Conservation (phyloP, 2,888 invertebrate genomes). For the Calephelis perditalis region DNA sequence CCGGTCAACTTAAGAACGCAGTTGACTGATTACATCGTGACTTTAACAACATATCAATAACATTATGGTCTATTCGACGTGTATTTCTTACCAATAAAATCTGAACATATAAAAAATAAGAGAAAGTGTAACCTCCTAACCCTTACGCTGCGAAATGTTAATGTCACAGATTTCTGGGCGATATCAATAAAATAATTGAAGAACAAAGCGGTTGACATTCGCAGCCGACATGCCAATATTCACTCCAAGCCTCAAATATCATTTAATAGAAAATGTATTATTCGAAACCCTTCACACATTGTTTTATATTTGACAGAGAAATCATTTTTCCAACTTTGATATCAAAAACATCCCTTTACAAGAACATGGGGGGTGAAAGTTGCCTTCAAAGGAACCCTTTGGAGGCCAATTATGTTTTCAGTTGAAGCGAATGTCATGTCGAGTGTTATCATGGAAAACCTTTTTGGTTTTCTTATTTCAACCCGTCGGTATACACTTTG, state of each 20-base stretch:
- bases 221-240: neutral
- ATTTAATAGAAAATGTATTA: constrained; percentile 4
- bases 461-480: constrained; percentile 12
- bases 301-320: neutral
- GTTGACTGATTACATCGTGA: too few relatives aligned
- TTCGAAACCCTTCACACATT: neutral
- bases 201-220: neutral
- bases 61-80: too few relatives aligned
- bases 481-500: constrained; percentile 11
- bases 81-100: too few relatives aligned
- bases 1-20: too few relatives aligned
- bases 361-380: constrained; percentile 3
- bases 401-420: constrained; percentile 14
- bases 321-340: constrained; percentile 7
- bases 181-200: constrained; percentile 7
- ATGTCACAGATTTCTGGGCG: neutral
- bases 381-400: constrained; percentile 13
- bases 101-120: too few relatives aligned
- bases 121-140: too few relatives aligned
- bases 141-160: too few relatives aligned
- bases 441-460: constrained; percentile 12
- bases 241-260: neutral
- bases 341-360: constrained; percentile 14
- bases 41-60: too few relatives aligned
- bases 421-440: constrained; percentile 6